phyloP scores from a whole-genome alignment of 2,888 invertebrate genomes.

The Dryobotodes eremita region DNA sequence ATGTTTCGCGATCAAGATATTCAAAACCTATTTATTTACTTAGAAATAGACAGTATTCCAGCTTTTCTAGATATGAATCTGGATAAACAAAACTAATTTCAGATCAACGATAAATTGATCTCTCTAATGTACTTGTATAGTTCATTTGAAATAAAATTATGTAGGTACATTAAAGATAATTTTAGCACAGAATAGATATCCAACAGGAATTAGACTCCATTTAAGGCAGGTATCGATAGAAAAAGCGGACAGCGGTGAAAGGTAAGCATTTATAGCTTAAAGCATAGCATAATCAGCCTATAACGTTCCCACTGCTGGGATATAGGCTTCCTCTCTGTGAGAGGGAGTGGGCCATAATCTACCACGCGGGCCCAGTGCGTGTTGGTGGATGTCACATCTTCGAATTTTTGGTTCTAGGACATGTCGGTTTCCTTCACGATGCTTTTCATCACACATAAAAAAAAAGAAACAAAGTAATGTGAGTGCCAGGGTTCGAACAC shows the following conservation, averaged over 20 bases:
- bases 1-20: not conserved
- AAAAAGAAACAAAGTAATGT: not conserved
- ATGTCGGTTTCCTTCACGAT: not conserved
- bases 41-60: slow-evolving; percentile 3
- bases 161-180: not conserved
- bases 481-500: not conserved
- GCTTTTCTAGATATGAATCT: not conserved
- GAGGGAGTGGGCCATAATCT: not conserved
- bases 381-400: not conserved
- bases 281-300: not conserved
- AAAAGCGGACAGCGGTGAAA: not conserved
- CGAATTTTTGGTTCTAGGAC: not conserved
- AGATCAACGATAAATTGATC: not conserved
- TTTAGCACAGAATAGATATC: not conserved
- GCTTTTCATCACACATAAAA: not conserved
- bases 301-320: no score
- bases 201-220: not conserved
- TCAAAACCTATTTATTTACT: not conserved
- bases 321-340: not conserved
- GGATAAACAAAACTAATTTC: slow-evolving; percentile 18
- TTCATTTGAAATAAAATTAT: not conserved
- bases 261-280: not conserved
- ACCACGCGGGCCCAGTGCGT: not conserved
- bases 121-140: not conserved
- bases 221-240: not conserved